Base-by-base conservation (phyloP, 2,888 invertebrate genomes). In the Cephus nigrinus region DNA sequence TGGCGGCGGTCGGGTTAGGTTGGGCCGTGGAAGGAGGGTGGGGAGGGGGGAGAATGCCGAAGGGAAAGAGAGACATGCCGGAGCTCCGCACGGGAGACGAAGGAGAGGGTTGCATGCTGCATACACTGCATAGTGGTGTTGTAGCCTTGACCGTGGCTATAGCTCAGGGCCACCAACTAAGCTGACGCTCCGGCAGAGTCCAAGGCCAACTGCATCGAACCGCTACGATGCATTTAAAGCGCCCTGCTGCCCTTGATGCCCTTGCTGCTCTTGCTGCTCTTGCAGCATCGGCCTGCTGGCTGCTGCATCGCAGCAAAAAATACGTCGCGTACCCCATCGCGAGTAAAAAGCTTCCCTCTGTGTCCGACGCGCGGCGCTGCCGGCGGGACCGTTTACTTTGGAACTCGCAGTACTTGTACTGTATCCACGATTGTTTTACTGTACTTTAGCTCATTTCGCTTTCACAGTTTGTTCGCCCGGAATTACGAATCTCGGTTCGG, bases 121-220 rank as follows among this genome's bases (percentile, higher is more conserved):
- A 33, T 23, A 55, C 23, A 55, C 55, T 23, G 55, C 55, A 55
- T 23, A 71, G 33, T 31, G 71, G 31, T 71, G 71, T 79, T 85
- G 86, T 88, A 88, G 88, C 89, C 90, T 91, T 90, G 90, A 89
- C 90, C 90, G 89, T 90, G 90, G 87, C 89, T 88, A 85, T 87
- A 85, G 86, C 82, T 90, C 90, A 89, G 88, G 90, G 89, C 87
- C 88, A 87, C 83, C 84, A 78, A 83, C 84, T 81, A 80, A 81
- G 80, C 68, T 81, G 82, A 84, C 84, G 86, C 82, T 87, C 87
- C 87, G 85, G 84, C 85, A 86, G 86, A 85, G 82, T 86, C 85
- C 88, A 90, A 90, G 90, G 90, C 89, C 89, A 89, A 88, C 89
- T 85, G 86, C 90, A 87, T 89, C 85, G 86, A 88, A 88, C 87